A percentile compares a stretch with the other conserved stretches of the same genome.
Conservation (phyloP, 2,797 vertebrate species). For the Pseudomugil gertrudae region DNA sequence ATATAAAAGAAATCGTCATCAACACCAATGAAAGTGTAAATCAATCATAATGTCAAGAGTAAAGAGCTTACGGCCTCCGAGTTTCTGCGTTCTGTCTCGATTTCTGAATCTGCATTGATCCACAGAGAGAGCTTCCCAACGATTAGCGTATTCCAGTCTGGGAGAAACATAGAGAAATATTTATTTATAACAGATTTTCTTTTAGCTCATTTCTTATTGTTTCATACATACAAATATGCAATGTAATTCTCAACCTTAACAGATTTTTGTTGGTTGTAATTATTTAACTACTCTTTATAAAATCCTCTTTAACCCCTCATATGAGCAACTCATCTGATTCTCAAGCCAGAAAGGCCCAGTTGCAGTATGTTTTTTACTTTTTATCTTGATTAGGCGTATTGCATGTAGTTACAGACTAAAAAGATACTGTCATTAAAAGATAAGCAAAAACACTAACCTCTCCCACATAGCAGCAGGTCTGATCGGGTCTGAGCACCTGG, state of each 20-base stretch:
- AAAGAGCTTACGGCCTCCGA: conserved; percentile 86
- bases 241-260: background rate
- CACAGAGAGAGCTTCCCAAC: conserved; percentile 93
- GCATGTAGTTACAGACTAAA: background rate
- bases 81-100: conserved; percentile 86
- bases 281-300: too few relatives aligned
- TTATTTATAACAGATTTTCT: background rate
- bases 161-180: background rate
- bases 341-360: background rate
- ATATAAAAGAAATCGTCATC: background rate
- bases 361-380: accelerated
- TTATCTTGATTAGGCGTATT: background rate
- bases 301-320: too few relatives aligned
- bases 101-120: conserved; percentile 89
- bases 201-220: background rate
- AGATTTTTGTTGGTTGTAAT: background rate
- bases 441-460: conserved; percentile 78
- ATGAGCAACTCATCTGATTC: background rate
- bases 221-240: background rate
- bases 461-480: conserved; percentile 90
- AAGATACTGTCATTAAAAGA: accelerated
- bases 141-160: conserved; percentile 95
- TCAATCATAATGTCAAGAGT: background rate
- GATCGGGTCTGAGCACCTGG: conserved; percentile 90
- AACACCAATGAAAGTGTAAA: background rate